A percentile compares a stretch with the other conserved stretches of the same genome.
Evolutionary conservation across 2,888 invertebrate genomes (phyloP).

Genomic region (Andrena minutula): DNA sequence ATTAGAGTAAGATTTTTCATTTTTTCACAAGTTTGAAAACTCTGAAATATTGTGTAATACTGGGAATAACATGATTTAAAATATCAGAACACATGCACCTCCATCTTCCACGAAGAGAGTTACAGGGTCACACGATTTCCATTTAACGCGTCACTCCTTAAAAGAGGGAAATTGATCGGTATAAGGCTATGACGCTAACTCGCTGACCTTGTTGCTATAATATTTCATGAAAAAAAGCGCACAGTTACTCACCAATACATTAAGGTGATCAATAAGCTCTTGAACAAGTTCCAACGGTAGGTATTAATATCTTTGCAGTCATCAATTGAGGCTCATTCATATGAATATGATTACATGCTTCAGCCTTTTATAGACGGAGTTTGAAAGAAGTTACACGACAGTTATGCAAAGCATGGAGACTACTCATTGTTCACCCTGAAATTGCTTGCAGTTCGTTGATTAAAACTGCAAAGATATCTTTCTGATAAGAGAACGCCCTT

Average conservation of each 20-base stretch:
- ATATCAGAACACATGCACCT: slow-evolving; percentile 2
- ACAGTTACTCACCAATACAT: slow-evolving; percentile 18
- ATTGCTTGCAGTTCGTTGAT: not conserved
- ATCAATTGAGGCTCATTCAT: slow-evolving; percentile 5
- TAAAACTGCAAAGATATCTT: not conserved
- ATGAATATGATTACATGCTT: slow-evolving; percentile 3
- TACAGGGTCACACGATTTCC: slow-evolving; percentile 14
- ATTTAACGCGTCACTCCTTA: slow-evolving; percentile 3
- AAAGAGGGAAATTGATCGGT: slow-evolving; percentile 28
- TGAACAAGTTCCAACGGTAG: not conserved
- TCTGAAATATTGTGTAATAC: not conserved
- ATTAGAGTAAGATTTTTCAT: too few species aligned
- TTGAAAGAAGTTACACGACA: not conserved
- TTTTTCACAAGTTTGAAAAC: too few species aligned
- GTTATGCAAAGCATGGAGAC: not conserved
- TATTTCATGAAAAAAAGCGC: slow-evolving; percentile 16
- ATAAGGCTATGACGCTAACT: slow-evolving; percentile 1
- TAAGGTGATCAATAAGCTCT: slow-evolving; percentile 2
- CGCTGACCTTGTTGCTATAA: slow-evolving; percentile 25
- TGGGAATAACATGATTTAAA: slow-evolving; percentile 40
- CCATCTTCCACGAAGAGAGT: slow-evolving; percentile 23
- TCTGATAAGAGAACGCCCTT: not conserved
- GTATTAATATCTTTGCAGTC: not conserved
- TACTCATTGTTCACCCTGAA: not conserved
- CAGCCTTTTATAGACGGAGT: not conserved